Conservation (phyloP, 2,888 invertebrate species). For the Adineta ricciae region DNA sequence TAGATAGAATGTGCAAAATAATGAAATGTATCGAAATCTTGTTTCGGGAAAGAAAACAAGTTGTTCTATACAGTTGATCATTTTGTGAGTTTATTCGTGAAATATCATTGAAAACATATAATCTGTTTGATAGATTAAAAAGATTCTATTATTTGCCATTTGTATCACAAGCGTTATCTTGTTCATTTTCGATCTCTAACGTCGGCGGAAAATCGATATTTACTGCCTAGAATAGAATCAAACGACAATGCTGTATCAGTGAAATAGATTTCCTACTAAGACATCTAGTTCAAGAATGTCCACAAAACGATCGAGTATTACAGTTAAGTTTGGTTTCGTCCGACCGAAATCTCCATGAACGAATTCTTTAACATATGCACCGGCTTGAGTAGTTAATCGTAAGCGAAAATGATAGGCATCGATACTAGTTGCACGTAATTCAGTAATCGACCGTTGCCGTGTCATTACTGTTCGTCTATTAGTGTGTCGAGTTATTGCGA, state of each 20-base stretch:
- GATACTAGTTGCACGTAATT: slow-evolving; percentile 42
- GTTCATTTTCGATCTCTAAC: slow-evolving; percentile 13
- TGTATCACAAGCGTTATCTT: not conserved
- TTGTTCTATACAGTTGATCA: not conserved
- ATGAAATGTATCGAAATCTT: too few species aligned
- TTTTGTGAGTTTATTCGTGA: not conserved
- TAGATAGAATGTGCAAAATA: too few species aligned
- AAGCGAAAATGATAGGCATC: slow-evolving; percentile 56
- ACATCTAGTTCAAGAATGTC: slow-evolving; percentile 90
- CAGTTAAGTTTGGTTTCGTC: slow-evolving; percentile 66
- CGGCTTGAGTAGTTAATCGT: slow-evolving; percentile 70
- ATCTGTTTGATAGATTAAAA: not conserved
- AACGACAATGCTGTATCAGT: too few species aligned
- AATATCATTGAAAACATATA: not conserved
- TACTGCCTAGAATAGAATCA: slow-evolving; percentile 50
- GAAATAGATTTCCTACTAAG: slow-evolving; percentile 45
- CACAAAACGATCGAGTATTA: slow-evolving; percentile 59
- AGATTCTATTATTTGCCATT: not conserved
- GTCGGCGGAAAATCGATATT: slow-evolving; percentile 64
- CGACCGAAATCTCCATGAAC: slow-evolving; percentile 88
- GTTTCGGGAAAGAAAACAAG: too few species aligned
- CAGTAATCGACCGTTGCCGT: slow-evolving; percentile 28
- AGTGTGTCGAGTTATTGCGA: not conserved
- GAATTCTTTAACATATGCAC: slow-evolving; percentile 93
- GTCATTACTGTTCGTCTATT: slow-evolving; percentile 32